Evolutionary conservation across 2,888 invertebrate genomes (phyloP), one percentile per base, ranked within the genome.

Genomic region (Apeira syringaria): DNA sequence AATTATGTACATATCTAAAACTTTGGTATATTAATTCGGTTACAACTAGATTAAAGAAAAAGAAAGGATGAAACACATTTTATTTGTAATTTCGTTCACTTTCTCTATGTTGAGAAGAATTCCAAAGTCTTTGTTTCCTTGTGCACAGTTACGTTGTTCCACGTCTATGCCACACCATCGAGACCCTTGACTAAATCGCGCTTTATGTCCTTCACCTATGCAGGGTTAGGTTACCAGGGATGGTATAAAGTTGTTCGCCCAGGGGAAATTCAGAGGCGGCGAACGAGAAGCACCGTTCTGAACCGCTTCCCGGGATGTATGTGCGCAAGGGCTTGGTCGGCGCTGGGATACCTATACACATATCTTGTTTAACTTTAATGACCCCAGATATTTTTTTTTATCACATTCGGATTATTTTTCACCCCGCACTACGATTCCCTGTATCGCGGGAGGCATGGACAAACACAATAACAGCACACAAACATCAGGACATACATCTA

Each of bases 161-260:
- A 10, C 28, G 15, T 24, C 17, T 27, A 31, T 12, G 36, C 4
- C 18, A 26, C 25, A 11, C 5, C 4, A 6, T 5, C 5, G 5
- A 24, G 4, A 5, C 1, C 8, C 12, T 31, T 3, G n/a, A 12
- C 5, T 1, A 9, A 24, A 30, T 44, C 30, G 44, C 37, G 43
- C 25, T 6, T 38, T 39, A 39, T 22, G 39, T 39, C 39, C 5
- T 39, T 37, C 28, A 18, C 34, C 18, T 10, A 10, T 9, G 10
- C 2, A 64, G 56, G 56, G 57, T 55, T 64, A 56, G 67, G 66
- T 83, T 86, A 87, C 86, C 87, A 58, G 85, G 80, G 60, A 81
- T 76, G 53, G 80, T 83, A 80, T 85, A 86, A 48, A 83, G 84
- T 68, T 82, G 83, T 42, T 84, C 80, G 52, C 73, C 73, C 51